These are phyloP conservation scores for Lithophane semibrunnea DNA, from an alignment of 2,888 invertebrate species.

Conservation along the genomic window DNA sequence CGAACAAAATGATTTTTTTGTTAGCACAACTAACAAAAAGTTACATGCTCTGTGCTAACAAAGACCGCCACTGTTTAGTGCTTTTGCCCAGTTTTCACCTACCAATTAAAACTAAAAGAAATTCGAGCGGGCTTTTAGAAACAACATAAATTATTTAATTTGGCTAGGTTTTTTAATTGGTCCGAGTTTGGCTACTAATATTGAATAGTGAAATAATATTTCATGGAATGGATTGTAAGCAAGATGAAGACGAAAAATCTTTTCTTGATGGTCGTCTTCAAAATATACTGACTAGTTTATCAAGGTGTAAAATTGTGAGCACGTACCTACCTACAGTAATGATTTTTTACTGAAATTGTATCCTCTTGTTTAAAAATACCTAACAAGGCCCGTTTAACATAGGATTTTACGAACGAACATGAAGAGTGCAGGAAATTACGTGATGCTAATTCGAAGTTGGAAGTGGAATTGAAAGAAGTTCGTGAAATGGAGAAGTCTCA, in stretches of 20 bases:
- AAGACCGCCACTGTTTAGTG: neutral
- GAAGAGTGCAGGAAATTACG: conserved; percentile 81
- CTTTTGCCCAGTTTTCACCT: neutral
- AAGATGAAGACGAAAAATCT: conserved; percentile 62
- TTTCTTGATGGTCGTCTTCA: conserved; percentile 75
- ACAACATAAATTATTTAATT: too few relatives aligned
- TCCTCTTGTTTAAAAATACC: neutral
- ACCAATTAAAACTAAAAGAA: neutral
- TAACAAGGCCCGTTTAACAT: conserved; percentile 11
- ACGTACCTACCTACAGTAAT: neutral
- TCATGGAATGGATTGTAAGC: conserved; percentile 66
- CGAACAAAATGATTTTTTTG: neutral
- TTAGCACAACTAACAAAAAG: neutral
- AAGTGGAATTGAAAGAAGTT: conserved; percentile 81
- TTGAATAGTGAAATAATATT: neutral
- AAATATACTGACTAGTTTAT: conserved; percentile 77
- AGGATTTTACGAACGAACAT: conserved; percentile 81
- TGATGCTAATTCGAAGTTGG: conserved; percentile 80
- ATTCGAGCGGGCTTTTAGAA: conserved; percentile 18
- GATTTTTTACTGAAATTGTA: neutral
- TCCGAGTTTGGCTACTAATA: neutral
- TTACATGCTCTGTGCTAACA: too few relatives aligned
- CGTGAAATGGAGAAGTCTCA: conserved; percentile 86
- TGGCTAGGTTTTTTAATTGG: neutral
- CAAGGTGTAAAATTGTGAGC: conserved; percentile 84